Evolutionary conservation across 2,113 vertebrate genomes (phyloP).

Genomic region (Tretioscincus oriximinensis): DNA sequence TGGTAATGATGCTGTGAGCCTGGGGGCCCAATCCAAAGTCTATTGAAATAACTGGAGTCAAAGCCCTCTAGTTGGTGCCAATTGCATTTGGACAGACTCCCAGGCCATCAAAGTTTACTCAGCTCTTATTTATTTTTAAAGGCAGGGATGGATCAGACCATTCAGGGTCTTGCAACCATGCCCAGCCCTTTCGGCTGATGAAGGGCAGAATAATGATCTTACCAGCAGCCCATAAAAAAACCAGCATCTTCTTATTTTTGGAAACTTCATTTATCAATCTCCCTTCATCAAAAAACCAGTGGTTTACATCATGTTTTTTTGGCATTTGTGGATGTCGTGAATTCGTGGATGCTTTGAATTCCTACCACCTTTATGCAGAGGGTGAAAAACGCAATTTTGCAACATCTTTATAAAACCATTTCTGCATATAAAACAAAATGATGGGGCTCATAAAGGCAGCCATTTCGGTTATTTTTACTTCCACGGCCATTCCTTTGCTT

Average conservation of each 20-base stretch:
- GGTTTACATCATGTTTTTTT: not conserved
- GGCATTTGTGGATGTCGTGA: not conserved
- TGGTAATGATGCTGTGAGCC: not conserved
- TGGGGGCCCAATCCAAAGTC: conserved; percentile 22
- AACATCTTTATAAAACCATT: not conserved
- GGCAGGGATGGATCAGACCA: not conserved
- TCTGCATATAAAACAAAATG: not conserved
- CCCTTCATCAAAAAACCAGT: not conserved
- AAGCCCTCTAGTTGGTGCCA: not conserved
- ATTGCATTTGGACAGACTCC: not conserved
- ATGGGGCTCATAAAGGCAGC: too few species aligned
- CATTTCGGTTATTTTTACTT: too few species aligned
- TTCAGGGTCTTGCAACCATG: not conserved
- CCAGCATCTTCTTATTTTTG: not conserved
- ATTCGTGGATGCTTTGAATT: too few species aligned
- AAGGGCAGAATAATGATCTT: not conserved
- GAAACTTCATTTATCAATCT: not conserved
- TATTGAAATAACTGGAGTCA: not conserved
- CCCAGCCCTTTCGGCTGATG: not conserved
- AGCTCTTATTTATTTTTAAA: not conserved
- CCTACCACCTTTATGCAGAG: too few species aligned
- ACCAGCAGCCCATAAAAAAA: too few species aligned
- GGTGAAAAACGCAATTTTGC: not conserved
- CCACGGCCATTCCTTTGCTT: too few species aligned
- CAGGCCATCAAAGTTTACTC: not conserved